Evolutionary conservation across 1,140 invertebrate species (phyloP), one percentile per base, ranked within the genome.

Genomic region (Paraescarpia echinospica): DNA sequence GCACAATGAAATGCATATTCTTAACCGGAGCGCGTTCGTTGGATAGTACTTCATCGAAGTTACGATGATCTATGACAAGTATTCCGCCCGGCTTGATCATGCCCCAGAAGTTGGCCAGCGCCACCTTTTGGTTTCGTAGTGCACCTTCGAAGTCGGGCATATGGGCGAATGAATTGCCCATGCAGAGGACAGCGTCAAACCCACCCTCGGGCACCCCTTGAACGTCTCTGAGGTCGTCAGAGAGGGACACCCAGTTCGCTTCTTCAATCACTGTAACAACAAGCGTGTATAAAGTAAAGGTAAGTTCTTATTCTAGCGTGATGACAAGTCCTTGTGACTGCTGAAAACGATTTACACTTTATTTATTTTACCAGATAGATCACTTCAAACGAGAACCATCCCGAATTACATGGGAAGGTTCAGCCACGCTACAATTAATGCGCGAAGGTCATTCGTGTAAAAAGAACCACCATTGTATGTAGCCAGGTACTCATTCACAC

Each of bases 101-200:
- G 93, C 97, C 97, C 92, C 97, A 97, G 94, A 98, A 98, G 95
- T 98, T 98, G 12, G 94, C 95, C 35, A 98, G 96, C 0, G 98
- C 97, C 95, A 96, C 95, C 96, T 97, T 98, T 96, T 98, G 98
- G 93, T 98, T 97, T 22, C 97, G 96, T 95, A 98, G 97, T 96
- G 98, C 97, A 0, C 97, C 98, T 94, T 96, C 97, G 89, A 97
- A 97, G 94, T 98, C 98, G 89, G 98, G 97, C 93, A 98, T 97
- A 96, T 98, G 98, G 90, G 98, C 98, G 95, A 98, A 98, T 18
- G 98, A 98, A 95, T 98, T 98, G 92, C 98, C 98, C 59, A 98
- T 96, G 94, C 98, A 98, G 93, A 98, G 98, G 0, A 98, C 95
- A 48, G 96, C 95, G 94, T 96, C 96, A 93, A 95, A 96, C 9